phyloP scores from a whole-genome alignment of 2,888 invertebrate species.

The Catocala nupta region DNA sequence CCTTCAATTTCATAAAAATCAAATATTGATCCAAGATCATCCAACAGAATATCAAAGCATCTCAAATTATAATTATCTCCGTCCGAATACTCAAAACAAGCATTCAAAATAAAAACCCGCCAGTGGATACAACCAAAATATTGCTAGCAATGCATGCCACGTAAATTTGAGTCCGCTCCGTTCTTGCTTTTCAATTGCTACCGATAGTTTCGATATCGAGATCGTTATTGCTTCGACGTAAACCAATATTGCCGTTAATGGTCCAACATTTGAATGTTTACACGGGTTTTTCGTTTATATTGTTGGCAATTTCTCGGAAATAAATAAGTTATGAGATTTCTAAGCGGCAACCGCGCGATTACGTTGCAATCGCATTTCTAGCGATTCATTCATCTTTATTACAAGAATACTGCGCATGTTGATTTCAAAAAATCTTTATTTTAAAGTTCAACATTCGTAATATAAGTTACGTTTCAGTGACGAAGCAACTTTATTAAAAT shows the following conservation, averaged over 20 bases:
- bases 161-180: conserved; percentile 44
- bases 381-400: conserved; percentile 5
- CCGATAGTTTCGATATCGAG: conserved; percentile 66
- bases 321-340: conserved; percentile 23
- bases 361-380: conserved; percentile 2
- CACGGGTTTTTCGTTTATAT: conserved; percentile 58
- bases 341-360: not conserved
- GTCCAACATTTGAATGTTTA: conserved; percentile 70
- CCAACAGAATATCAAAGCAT: not conserved
- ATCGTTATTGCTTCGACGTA: conserved; percentile 67
- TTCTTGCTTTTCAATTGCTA: conserved; percentile 61
- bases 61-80: not conserved
- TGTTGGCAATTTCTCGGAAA: conserved; percentile 42
- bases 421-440: too few species aligned
- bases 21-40: not conserved
- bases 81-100: conserved; percentile 3
- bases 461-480: too few species aligned
- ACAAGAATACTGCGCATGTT: not conserved
- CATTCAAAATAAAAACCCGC: conserved; percentile 23
- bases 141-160: conserved; percentile 44
- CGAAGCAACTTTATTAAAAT: too few species aligned
- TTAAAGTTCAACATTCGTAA: too few species aligned
- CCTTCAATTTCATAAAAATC: not conserved
- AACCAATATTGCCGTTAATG: conserved; percentile 72
- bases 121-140: conserved; percentile 46